phyloP scores from a whole-genome alignment of 2,113 vertebrate species.

The Passer domesticus region DNA sequence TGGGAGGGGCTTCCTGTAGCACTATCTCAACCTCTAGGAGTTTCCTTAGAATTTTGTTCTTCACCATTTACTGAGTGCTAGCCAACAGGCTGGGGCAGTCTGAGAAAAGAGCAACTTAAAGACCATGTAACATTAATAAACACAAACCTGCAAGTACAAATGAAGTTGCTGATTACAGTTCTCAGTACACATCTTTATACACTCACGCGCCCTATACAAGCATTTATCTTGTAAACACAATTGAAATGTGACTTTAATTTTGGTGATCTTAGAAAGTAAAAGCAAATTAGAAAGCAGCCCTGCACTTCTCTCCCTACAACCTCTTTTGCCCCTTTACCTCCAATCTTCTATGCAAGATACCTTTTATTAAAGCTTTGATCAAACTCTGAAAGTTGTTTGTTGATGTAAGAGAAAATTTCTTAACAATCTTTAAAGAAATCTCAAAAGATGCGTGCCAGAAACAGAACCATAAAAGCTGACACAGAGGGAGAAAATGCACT shows the following conservation, averaged over 20 bases:
- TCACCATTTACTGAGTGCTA: background rate
- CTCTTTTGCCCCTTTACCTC: background rate
- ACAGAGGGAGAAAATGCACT: conserved; percentile 31
- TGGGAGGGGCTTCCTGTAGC: background rate
- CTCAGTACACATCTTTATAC: background rate
- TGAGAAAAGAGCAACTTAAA: background rate
- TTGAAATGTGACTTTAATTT: conserved; percentile 48
- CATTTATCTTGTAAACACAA: conserved; percentile 18
- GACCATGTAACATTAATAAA: background rate
- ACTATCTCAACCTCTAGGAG: background rate
- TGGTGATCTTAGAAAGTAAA: conserved; percentile 34
- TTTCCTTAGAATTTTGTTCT: background rate
- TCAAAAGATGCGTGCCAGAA: background rate
- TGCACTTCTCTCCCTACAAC: background rate
- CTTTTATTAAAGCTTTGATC: conserved; percentile 58
- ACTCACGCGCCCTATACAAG: background rate
- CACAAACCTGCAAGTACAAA: background rate
- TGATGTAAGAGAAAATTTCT: conserved; percentile 66
- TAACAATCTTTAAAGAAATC: conserved; percentile 52
- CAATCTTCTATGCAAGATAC: conserved; percentile 45
- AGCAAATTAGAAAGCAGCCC: background rate
- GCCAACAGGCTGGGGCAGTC: background rate
- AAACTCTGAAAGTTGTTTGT: conserved; percentile 39
- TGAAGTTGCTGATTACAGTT: background rate
- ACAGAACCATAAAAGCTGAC: conserved; percentile 51